Evolutionary conservation across 1,140 invertebrate genomes (phyloP).

Genomic region (Ephestia elutella): DNA sequence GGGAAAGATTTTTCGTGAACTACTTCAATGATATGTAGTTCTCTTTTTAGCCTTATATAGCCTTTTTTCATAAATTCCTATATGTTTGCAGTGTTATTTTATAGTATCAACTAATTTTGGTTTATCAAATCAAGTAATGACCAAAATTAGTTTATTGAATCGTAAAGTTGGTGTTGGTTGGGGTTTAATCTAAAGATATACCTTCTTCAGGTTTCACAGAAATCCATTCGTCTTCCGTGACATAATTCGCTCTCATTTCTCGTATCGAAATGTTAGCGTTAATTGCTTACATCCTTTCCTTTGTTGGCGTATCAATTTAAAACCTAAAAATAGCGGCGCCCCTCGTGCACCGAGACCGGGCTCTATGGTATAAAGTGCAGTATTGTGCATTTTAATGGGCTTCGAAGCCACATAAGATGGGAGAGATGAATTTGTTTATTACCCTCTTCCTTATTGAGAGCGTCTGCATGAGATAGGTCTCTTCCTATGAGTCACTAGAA

Average conservation of each 20-base stretch:
- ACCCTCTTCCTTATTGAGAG: constrained; percentile 73
- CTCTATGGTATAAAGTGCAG: constrained; percentile 65
- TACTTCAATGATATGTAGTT: background rate
- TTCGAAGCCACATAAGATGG: constrained; percentile 66
- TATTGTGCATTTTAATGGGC: constrained; percentile 71
- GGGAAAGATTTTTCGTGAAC: constrained; percentile 6
- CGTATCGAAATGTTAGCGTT: constrained; percentile 55
- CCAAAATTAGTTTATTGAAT: too few species aligned
- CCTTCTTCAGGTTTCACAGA: background rate
- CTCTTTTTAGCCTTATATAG: too few species aligned
- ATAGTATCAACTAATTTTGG: background rate
- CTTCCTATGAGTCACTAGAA: constrained; percentile 73
- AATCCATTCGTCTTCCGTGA: background rate
- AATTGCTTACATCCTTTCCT: constrained; percentile 69
- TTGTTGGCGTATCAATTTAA: constrained; percentile 68
- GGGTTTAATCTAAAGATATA: too few species aligned
- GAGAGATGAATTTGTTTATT: constrained; percentile 74
- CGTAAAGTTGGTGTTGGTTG: too few species aligned
- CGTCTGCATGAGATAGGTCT: constrained; percentile 70
- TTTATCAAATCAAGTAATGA: background rate
- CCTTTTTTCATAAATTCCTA: too few species aligned
- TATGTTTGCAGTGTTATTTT: too few species aligned
- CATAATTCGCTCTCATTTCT: constrained; percentile 7
- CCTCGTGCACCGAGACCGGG: constrained; percentile 39
- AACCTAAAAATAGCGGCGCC: constrained; percentile 63